Evolutionary conservation across 1,140 invertebrate genomes (phyloP).

Genomic region (Cardiocondyla obscurior): DNA sequence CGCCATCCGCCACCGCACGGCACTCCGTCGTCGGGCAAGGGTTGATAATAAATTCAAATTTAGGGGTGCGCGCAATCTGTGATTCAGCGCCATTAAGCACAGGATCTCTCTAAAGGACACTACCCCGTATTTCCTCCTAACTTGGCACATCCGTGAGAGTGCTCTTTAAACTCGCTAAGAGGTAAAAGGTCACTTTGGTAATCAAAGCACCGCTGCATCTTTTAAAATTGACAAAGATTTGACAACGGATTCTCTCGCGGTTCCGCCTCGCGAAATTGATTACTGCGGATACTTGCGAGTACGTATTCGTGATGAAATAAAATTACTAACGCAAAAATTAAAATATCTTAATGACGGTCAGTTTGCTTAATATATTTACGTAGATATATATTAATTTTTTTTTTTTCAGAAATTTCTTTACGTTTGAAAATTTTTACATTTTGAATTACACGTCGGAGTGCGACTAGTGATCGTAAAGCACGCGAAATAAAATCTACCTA

Average conservation of each 20-base stretch:
- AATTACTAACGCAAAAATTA: not conserved
- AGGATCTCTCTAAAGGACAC: conserved; percentile 77
- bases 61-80: conserved; percentile 82
- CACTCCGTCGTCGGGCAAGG: conserved; percentile 77
- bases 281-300: not conserved
- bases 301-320: not conserved
- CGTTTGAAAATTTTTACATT: conserved; percentile 23
- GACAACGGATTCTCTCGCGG: not conserved
- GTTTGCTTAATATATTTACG: not conserved
- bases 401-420: not conserved
- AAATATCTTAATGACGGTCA: not conserved
- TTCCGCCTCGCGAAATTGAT: not conserved
- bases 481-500: conserved; percentile 71
- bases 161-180: conserved; percentile 64
- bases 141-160: conserved; percentile 72
- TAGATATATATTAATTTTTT: too few relatives aligned
- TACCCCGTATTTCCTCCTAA: conserved; percentile 70
- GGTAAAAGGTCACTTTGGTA: conserved; percentile 62
- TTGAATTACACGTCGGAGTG: conserved; percentile 40
- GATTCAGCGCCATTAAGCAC: conserved; percentile 84
- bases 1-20: conserved; percentile 66
- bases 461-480: conserved; percentile 64
- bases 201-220: not conserved
- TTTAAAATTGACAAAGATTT: conserved; percentile 5
- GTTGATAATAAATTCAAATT: conserved; percentile 82